Conservation (phyloP, 2,888 invertebrate genomes). For the Celastrina argiolus region DNA sequence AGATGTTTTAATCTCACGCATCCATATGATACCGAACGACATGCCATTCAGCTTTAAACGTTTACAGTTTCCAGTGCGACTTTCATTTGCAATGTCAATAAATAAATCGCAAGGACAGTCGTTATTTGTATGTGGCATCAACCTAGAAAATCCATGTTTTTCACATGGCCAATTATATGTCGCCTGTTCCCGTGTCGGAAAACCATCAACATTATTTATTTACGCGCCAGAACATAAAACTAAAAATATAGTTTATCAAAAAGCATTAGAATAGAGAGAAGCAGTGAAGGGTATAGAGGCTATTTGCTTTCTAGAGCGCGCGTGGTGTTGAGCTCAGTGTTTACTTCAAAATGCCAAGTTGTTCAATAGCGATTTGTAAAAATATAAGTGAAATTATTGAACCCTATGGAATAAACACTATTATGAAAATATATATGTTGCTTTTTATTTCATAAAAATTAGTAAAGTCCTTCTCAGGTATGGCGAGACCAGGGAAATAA, state of each 20-base stretch:
- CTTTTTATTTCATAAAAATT: no score
- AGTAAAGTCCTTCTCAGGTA: no score
- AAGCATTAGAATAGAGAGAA: constrained; percentile 20
- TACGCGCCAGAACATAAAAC: constrained; percentile 14
- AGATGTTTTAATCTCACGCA: constrained; percentile 36
- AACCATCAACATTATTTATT: constrained; percentile 32
- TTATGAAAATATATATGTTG: constrained; percentile 12
- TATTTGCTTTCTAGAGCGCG: constrained; percentile 33
- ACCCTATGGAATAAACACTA: constrained; percentile 25
- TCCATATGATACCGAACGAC: constrained; percentile 35
- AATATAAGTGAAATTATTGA: constrained; percentile 32
- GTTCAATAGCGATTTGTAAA: constrained; percentile 33
- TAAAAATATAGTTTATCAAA: constrained; percentile 17
- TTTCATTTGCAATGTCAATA: constrained; percentile 34
- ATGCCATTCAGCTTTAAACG: constrained; percentile 33
- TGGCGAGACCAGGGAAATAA: no score
- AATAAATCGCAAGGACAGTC: constrained; percentile 30
- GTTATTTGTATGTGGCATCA: constrained; percentile 30
- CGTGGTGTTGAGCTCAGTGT: constrained; percentile 24
- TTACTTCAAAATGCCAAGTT: constrained; percentile 28
- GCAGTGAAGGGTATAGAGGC: constrained; percentile 13
- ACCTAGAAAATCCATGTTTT: constrained; percentile 32
- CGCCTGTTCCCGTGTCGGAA: constrained; percentile 34
- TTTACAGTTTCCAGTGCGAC: constrained; percentile 21
- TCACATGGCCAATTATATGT: constrained; percentile 37